These are phyloP conservation scores for Bombus breviceps DNA, from an alignment of 1,140 invertebrate genomes.

Conservation along the genomic window DNA sequence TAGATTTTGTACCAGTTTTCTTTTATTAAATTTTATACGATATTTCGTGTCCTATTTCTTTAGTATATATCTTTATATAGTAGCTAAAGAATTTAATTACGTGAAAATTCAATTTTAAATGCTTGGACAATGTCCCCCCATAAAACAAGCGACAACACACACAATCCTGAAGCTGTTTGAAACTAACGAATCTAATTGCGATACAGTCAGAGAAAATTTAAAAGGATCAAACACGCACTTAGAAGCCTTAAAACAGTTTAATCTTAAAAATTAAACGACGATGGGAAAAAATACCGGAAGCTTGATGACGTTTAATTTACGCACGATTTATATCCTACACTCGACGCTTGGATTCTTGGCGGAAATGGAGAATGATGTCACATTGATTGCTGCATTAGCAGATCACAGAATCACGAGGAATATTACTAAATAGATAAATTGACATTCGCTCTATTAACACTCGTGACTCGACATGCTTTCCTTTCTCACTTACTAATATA, in stretches of 20 bases:
- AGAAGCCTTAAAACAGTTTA: background rate
- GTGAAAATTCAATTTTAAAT: background rate
- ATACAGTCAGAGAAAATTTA: too few relatives aligned
- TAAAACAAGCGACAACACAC: background rate
- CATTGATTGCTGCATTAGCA: slow-evolving; percentile 10
- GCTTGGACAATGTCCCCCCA: slow-evolving; percentile 9
- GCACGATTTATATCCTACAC: background rate
- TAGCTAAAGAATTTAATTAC: background rate
- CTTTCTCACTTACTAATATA: slow-evolving; percentile 19
- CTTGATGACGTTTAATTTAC: background rate
- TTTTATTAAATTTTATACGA: background rate
- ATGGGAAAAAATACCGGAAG: background rate
- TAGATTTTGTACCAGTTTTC: background rate
- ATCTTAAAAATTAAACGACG: background rate
- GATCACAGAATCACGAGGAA: background rate
- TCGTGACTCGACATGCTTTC: background rate
- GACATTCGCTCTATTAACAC: slow-evolving; percentile 3
- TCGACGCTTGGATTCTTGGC: slow-evolving; percentile 27
- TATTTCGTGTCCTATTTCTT: background rate
- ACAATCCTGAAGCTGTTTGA: slow-evolving; percentile 15
- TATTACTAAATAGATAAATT: background rate
- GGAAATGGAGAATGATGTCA: background rate
- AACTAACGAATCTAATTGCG: slow-evolving; percentile 22
- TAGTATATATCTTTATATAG: background rate
- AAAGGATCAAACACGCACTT: background rate